Conservation (phyloP, 2,113 vertebrate species). For the Myxocyprinus asiaticus region DNA sequence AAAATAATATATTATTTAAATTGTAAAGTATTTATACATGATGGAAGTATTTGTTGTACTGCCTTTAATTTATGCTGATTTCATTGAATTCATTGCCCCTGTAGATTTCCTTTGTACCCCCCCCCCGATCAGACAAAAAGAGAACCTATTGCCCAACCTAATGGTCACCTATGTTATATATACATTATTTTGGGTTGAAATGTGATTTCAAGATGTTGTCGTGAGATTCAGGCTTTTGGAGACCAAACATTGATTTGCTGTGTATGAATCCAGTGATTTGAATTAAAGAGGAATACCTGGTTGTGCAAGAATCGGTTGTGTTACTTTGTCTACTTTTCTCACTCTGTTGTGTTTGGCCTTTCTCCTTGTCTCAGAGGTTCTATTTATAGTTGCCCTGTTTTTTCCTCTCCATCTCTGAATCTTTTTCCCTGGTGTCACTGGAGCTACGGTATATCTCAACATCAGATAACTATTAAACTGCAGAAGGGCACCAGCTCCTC, state of each 20-base stretch:
- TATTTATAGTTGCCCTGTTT: conserved; percentile 79
- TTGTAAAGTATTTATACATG: too few relatives aligned
- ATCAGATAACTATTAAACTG: conserved; percentile 4
- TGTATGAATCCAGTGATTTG: conserved; percentile 67
- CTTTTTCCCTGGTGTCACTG: conserved; percentile 32
- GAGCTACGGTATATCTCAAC: neutral
- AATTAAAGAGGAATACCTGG: conserved; percentile 62
- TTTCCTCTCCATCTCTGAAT: conserved; percentile 27
- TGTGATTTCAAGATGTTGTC: too few relatives aligned
- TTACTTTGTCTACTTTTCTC: conserved; percentile 54
- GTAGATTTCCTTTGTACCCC: too few relatives aligned
- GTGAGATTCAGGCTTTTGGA: too few relatives aligned
- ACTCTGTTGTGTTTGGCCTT: conserved; percentile 52
- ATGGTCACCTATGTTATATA: too few relatives aligned
- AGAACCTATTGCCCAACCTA: too few relatives aligned
- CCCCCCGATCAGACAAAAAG: too few relatives aligned
- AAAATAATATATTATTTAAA: too few relatives aligned
- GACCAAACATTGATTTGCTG: conserved; percentile 63
- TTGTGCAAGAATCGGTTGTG: conserved; percentile 54
- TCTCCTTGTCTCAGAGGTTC: conserved; percentile 60
- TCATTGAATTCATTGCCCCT: too few relatives aligned
- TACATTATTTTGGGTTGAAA: too few relatives aligned
- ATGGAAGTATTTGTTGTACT: too few relatives aligned
- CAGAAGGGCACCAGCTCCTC: neutral
- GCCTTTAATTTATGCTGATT: too few relatives aligned